These are phyloP conservation scores for Coecobrya sp. DNA, from an alignment of 2,888 invertebrate species.

Conservation along the genomic window DNA sequence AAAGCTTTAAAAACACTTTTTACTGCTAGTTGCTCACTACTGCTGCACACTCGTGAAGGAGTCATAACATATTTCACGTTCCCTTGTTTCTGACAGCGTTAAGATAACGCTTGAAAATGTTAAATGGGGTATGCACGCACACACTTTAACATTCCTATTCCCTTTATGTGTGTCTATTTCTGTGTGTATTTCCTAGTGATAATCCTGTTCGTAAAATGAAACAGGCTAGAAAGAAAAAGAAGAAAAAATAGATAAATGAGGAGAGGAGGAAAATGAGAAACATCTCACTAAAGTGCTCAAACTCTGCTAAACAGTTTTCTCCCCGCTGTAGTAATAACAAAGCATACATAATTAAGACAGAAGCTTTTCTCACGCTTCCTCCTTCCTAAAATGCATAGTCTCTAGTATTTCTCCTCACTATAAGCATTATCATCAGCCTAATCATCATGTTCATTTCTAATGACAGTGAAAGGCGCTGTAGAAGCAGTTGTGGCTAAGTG, in stretches of 20 bases:
- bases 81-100: constrained; percentile 78
- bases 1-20: background rate
- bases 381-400: background rate
- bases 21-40: background rate
- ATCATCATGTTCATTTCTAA: constrained; percentile 44
- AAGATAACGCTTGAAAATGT: constrained; percentile 80
- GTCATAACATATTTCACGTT: constrained; percentile 80
- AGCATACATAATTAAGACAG: constrained; percentile 33
- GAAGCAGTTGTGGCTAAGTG: background rate
- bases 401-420: background rate
- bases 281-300: constrained; percentile 55
- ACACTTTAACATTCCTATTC: background rate
- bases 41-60: constrained; percentile 36
- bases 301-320: constrained; percentile 1
- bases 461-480: constrained; percentile 1
- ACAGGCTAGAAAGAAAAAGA: background rate
- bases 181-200: constrained; percentile 48
- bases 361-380: constrained; percentile 36
- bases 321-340: background rate
- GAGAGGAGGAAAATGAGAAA: constrained; percentile 41
- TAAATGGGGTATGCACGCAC: constrained; percentile 68
- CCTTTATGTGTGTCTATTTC: constrained; percentile 25
- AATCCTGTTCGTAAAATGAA: constrained; percentile 36
- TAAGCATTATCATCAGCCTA: background rate
- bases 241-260: background rate